Conservation (phyloP, 2,113 vertebrate species). For the pig (Sus scrofa) region DNA sequence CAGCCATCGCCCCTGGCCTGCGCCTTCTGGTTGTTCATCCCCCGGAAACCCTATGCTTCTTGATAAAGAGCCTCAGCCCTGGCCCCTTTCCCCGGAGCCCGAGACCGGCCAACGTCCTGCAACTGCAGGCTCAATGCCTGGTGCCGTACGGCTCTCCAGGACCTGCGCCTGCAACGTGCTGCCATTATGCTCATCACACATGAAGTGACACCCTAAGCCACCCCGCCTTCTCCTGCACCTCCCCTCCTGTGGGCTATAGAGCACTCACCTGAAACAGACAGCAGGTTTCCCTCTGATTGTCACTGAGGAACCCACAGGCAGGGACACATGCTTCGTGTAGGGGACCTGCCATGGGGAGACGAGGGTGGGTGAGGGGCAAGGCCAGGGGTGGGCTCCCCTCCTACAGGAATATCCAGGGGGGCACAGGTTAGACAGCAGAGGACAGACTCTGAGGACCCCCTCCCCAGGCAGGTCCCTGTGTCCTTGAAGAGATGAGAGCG, state of each 20-base stretch:
- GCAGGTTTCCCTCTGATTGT: not conserved
- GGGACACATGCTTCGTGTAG: not conserved
- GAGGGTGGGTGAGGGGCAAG: not conserved
- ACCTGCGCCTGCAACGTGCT: not conserved
- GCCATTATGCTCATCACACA: not conserved
- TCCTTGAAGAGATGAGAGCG: not conserved
- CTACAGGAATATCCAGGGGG: no score
- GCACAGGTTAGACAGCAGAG: not conserved
- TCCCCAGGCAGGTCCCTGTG: not conserved
- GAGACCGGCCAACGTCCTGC: not conserved
- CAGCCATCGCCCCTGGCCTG: not conserved
- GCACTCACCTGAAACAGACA: not conserved
- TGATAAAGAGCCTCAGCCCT: not conserved
- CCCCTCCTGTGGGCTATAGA: not conserved
- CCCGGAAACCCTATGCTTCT: fast-evolving
- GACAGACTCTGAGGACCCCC: not conserved
- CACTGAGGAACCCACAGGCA: not conserved
- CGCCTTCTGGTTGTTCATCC: not conserved
- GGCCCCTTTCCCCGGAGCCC: not conserved
- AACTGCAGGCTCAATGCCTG: no score
- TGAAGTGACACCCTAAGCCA: not conserved
- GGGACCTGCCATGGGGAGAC: not conserved
- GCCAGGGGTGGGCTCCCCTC: not conserved
- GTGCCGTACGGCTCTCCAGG: no score
- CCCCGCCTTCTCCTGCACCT: not conserved